phyloP scores from a whole-genome alignment of 2,797 vertebrate genomes.

The Centroberyx gerrardi region DNA sequence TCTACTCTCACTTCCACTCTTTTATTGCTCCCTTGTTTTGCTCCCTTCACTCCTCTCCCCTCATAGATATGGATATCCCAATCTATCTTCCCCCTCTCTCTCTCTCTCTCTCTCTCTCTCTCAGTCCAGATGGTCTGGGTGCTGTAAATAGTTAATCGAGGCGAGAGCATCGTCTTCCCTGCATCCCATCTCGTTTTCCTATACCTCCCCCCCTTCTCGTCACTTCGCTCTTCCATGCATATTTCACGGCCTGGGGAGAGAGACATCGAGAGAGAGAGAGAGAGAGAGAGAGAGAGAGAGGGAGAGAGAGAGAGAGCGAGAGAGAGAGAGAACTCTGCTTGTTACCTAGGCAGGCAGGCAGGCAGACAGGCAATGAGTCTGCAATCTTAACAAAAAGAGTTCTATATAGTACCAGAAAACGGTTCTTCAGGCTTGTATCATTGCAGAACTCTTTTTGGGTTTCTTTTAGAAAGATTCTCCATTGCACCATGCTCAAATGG shows the following conservation, averaged over 20 bases:
- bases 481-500: too few species aligned
- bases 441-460: not conserved
- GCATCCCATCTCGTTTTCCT: slow-evolving; percentile 13
- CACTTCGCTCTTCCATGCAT: slow-evolving; percentile 57
- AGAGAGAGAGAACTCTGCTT: not conserved
- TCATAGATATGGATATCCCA: not conserved
- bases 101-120: slow-evolving; percentile 25
- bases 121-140: slow-evolving; percentile 63
- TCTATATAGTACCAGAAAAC: slow-evolving; percentile 9
- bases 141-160: slow-evolving; percentile 78
- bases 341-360: slow-evolving; percentile 33
- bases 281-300: too few species aligned
- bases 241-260: slow-evolving; percentile 63
- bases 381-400: slow-evolving; percentile 19
- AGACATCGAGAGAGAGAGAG: slow-evolving; percentile 14
- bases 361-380: not conserved
- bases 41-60: not conserved
- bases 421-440: slow-evolving; percentile 14
- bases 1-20: slow-evolving; percentile 27
- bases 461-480: too few species aligned
- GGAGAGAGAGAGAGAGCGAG: too few species aligned
- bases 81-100: slow-evolving; percentile 22
- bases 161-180: slow-evolving; percentile 47
- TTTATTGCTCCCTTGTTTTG: slow-evolving; percentile 34
- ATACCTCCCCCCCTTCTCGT: slow-evolving; percentile 25